These are phyloP conservation scores for Doryteuthis pealeii DNA, from an alignment of 1,140 invertebrate species.

Conservation along the genomic window DNA sequence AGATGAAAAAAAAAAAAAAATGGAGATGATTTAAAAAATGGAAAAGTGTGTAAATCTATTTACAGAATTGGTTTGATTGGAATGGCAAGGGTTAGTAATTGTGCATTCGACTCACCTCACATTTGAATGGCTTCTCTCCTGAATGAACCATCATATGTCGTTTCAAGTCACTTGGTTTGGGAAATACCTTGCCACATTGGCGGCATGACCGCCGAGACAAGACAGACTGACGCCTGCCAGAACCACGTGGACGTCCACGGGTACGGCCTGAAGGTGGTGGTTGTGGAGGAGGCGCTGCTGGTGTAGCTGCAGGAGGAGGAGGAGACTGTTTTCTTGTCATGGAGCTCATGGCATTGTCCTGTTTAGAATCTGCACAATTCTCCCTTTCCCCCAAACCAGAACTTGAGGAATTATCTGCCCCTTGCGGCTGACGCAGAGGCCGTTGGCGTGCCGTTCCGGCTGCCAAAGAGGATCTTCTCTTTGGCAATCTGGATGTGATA, in stretches of 20 bases:
- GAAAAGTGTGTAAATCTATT: not conserved
- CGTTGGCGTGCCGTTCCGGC: no score
- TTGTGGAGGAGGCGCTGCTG: no score
- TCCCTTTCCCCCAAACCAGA: no score
- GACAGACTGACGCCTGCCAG: conserved; percentile 5
- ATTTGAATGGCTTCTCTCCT: conserved; percentile 52
- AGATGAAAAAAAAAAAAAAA: not conserved
- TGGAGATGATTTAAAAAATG: not conserved
- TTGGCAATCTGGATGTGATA: no score
- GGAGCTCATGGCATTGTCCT: no score
- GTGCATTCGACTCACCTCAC: conserved; percentile 37
- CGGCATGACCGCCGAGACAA: conserved; percentile 26
- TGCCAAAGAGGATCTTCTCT: no score
- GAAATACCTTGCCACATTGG: conserved; percentile 45
- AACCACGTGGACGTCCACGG: not conserved
- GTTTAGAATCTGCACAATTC: no score
- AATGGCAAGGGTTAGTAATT: no score
- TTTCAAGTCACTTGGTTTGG: conserved; percentile 53
- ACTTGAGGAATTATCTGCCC: no score
- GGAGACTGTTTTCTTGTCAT: no score
- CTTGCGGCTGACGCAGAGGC: no score
- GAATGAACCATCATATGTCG: conserved; percentile 58
- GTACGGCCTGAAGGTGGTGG: not conserved
- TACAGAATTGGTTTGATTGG: not conserved
- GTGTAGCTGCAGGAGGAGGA: no score